These are phyloP conservation scores for Lithobates sylvaticus DNA, from an alignment of 2,797 vertebrate genomes.

Conservation along the genomic window DNA sequence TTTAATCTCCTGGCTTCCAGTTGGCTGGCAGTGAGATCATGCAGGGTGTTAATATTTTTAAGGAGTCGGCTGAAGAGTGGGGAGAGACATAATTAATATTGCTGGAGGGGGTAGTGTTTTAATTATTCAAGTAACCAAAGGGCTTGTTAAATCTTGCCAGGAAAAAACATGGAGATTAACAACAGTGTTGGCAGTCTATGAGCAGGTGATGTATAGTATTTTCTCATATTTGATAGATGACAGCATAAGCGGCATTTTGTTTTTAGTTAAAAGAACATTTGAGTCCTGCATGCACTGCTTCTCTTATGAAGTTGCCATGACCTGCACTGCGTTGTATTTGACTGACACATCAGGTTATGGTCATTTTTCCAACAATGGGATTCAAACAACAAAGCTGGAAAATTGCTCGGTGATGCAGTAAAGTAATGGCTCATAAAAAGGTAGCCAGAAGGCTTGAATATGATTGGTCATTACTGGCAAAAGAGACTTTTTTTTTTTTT, in stretches of 20 bases:
- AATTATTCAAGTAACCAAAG: conserved; percentile 33
- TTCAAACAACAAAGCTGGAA: too few species aligned
- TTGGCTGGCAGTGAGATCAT: conserved; percentile 47
- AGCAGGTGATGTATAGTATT: not conserved
- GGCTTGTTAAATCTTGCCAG: conserved; percentile 51
- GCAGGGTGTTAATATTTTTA: conserved; percentile 23
- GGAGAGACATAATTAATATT: conserved; percentile 47
- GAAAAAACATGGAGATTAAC: conserved; percentile 1
- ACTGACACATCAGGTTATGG: too few species aligned
- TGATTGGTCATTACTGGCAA: too few species aligned
- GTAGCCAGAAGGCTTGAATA: too few species aligned
- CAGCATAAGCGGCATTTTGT: not conserved
- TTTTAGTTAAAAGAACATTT: too few species aligned
- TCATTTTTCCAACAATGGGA: too few species aligned
- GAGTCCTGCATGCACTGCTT: too few species aligned
- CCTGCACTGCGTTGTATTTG: too few species aligned
- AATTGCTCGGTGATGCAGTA: too few species aligned
- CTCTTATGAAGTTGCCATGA: not conserved
- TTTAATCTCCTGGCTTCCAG: not conserved
- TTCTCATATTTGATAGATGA: not conserved
- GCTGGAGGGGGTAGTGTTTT: conserved; percentile 22
- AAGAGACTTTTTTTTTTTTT: too few species aligned
- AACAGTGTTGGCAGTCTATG: not conserved
- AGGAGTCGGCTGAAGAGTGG: conserved; percentile 35
- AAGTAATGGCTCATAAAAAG: too few species aligned